Conservation (phyloP, 1,140 invertebrate genomes). For the Drosophila pseudoananassae region DNA sequence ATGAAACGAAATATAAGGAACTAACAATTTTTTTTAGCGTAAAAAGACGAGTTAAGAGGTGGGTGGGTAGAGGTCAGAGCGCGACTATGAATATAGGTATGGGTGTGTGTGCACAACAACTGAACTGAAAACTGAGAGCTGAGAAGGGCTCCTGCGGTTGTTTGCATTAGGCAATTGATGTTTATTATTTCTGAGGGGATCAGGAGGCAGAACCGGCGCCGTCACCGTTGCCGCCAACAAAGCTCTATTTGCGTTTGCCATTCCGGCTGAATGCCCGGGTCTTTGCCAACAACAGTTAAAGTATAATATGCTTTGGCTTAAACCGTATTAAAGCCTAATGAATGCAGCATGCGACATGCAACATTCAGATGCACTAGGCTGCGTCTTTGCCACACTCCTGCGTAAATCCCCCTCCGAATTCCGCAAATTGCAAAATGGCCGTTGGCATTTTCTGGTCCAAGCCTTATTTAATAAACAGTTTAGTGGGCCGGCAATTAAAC, state of each 20-base stretch:
- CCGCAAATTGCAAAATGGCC: slow-evolving; percentile 28
- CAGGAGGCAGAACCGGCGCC: slow-evolving; percentile 17
- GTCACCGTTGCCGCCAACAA: neutral
- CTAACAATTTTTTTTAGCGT: neutral
- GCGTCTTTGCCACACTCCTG: slow-evolving; percentile 3
- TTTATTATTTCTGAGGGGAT: slow-evolving; percentile 53
- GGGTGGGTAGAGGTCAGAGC: slow-evolving; percentile 3
- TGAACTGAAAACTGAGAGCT: slow-evolving; percentile 21
- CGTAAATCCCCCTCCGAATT: slow-evolving; percentile 47
- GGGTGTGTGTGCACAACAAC: slow-evolving; percentile 25
- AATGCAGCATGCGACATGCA: slow-evolving; percentile 11
- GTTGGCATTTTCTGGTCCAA: slow-evolving; percentile 10
- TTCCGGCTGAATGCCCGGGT: slow-evolving; percentile 2
- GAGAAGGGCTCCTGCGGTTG: slow-evolving; percentile 38
- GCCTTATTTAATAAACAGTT: slow-evolving; percentile 57
- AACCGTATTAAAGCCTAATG: slow-evolving; percentile 39
- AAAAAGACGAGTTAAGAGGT: neutral
- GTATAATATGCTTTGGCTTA: slow-evolving; percentile 26
- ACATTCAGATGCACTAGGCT: slow-evolving; percentile 10
- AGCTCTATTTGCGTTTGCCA: slow-evolving; percentile 23
- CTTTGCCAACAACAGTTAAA: slow-evolving; percentile 35
- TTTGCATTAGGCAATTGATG: slow-evolving; percentile 75
- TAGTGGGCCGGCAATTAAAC: slow-evolving; percentile 56
- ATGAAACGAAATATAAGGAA: no score
- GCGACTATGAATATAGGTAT: slow-evolving; percentile 31